Conservation (phyloP, 1,140 invertebrate species). For the Nymphalis io region DNA sequence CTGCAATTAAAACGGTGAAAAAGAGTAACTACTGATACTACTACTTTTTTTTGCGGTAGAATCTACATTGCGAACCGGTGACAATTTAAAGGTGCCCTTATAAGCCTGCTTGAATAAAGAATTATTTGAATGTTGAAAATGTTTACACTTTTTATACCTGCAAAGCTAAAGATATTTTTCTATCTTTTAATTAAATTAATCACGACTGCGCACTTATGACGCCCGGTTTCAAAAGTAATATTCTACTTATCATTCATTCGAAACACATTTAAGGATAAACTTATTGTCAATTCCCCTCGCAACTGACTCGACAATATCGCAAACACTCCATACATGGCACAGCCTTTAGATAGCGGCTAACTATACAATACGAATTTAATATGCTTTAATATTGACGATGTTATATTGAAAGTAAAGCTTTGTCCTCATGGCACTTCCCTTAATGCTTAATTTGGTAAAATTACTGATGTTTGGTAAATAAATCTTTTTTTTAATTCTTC, state of each 20-base stretch:
- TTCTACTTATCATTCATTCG: constrained; percentile 39
- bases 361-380: constrained; percentile 32
- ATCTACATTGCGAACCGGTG: too few species aligned
- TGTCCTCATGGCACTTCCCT: not conserved
- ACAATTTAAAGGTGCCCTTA: too few species aligned
- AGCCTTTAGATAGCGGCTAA: constrained; percentile 30
- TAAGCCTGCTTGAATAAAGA: too few species aligned
- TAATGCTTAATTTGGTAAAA: not conserved
- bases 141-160: too few species aligned
- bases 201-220: constrained; percentile 23
- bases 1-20: too few species aligned
- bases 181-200: not conserved
- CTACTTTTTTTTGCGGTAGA: too few species aligned
- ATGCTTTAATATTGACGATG: constrained; percentile 25
- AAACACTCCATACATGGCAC: constrained; percentile 34
- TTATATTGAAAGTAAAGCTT: constrained; percentile 5
- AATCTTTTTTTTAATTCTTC: not conserved
- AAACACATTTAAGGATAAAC: constrained; percentile 37
- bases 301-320: constrained; percentile 32
- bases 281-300: constrained; percentile 39
- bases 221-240: constrained; percentile 27
- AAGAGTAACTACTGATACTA: too few species aligned
- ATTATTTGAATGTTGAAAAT: too few species aligned
- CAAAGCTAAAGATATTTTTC: too few species aligned
- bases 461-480: not conserved